phyloP scores from a whole-genome alignment of 2,113 vertebrate species.

The Odobenus rosmarus region DNA sequence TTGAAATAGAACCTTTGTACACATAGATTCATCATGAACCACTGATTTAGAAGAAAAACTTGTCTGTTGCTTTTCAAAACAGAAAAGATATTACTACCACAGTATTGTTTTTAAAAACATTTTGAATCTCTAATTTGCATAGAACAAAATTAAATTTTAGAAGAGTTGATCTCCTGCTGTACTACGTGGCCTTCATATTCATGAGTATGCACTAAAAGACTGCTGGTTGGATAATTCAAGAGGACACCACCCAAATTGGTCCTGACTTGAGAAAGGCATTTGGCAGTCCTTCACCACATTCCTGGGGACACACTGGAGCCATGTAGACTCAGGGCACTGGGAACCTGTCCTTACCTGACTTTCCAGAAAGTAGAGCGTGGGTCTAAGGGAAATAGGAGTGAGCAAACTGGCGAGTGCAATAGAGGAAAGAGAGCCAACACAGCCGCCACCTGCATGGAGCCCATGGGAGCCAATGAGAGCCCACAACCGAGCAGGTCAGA shows the following conservation, averaged over 20 bases:
- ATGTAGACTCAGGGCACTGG: not conserved
- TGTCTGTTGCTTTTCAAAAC: not conserved
- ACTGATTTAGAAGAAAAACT: not conserved
- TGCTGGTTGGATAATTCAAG: not conserved
- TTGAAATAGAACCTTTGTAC: not conserved
- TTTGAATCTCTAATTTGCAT: not conserved
- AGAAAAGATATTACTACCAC: not conserved
- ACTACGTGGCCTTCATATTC: not conserved
- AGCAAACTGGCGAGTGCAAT: fast-evolving
- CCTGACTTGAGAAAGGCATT: not conserved
- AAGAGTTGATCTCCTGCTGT: not conserved
- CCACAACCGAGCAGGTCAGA: not conserved
- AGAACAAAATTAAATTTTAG: not conserved
- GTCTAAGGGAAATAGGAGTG: not conserved
- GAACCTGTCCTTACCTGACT: not conserved
- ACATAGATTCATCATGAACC: not conserved
- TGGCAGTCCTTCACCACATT: not conserved
- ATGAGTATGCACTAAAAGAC: not conserved
- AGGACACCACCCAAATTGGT: not conserved
- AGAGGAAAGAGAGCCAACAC: too few relatives aligned
- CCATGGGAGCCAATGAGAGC: not conserved
- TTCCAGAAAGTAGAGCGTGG: not conserved
- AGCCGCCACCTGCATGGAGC: not conserved
- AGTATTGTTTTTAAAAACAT: not conserved
- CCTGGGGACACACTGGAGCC: not conserved